Conservation (phyloP, 1,140 invertebrate species). For the Magallana ariakensis region DNA sequence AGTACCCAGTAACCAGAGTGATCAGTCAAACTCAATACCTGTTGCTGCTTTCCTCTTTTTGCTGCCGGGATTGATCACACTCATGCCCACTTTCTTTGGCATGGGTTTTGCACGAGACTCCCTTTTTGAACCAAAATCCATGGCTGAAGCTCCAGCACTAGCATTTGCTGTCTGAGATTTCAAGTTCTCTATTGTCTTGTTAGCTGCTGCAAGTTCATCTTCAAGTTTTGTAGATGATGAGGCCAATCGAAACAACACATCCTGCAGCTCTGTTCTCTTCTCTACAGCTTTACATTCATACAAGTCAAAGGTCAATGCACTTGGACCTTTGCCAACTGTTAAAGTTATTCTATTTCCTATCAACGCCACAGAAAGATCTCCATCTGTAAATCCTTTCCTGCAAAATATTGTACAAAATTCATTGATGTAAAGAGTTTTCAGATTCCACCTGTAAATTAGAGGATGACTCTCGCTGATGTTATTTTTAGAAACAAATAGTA, state of each 20-base stretch:
- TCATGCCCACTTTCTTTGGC: constrained; percentile 75
- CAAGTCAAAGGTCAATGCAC: constrained; percentile 66
- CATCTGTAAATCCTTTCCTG: constrained; percentile 71
- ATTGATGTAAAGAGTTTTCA: too few species aligned
- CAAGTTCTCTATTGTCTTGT: constrained; percentile 68
- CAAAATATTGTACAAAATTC: constrained; percentile 5
- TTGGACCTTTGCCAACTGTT: constrained; percentile 67
- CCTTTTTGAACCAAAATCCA: constrained; percentile 70
- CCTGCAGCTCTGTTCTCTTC: constrained; percentile 72
- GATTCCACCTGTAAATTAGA: too few species aligned
- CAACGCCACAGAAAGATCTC: constrained; percentile 64
- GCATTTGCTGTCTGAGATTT: constrained; percentile 61
- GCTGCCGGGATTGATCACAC: constrained; percentile 75
- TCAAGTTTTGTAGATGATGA: constrained; percentile 62
- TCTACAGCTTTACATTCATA: constrained; percentile 75
- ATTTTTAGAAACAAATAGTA: too few species aligned
- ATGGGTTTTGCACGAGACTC: constrained; percentile 65
- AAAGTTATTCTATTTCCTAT: constrained; percentile 70
- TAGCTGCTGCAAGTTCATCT: constrained; percentile 63
- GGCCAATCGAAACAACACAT: constrained; percentile 70
- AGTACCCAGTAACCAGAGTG: too few species aligned
- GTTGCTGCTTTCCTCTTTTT: constrained; percentile 74
- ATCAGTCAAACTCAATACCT: constrained; percentile 74
- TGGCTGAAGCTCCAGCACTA: constrained; percentile 55
- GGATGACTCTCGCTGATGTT: too few species aligned